Percentiles rank a stretch among this genome's conserved stretches.
These are phyloP conservation scores for Anastrepha obliqua DNA, from an alignment of 1,140 invertebrate species.

Conservation along the genomic window DNA sequence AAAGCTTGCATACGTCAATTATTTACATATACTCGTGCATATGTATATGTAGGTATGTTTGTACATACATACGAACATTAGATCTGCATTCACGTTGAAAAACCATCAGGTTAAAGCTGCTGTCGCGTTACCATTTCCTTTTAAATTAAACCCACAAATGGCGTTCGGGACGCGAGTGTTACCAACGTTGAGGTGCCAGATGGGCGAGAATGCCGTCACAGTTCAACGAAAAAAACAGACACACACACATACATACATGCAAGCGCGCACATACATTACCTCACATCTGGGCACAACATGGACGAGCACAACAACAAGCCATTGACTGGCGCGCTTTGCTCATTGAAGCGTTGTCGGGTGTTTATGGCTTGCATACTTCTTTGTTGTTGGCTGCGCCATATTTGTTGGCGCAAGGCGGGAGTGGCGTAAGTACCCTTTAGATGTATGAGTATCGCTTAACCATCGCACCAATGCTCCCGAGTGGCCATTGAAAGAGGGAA, in stretches of 20 bases:
- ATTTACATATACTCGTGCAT: too few relatives aligned
- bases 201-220: neutral
- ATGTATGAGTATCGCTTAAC: neutral
- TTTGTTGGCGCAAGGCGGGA: neutral
- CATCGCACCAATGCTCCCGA: neutral
- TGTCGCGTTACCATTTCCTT: neutral
- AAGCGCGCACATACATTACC: neutral
- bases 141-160: conserved; percentile 44
- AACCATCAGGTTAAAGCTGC: neutral
- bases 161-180: neutral
- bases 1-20: too few relatives aligned
- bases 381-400: neutral
- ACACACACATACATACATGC: neutral
- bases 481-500: neutral
- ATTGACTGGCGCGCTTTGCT: neutral
- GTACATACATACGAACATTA: neutral
- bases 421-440: neutral
- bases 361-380: neutral
- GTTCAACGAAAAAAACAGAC: neutral
- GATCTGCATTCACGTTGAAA: neutral
- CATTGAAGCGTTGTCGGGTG: neutral
- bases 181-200: neutral
- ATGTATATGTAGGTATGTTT: too few relatives aligned
- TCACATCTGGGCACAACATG: neutral
- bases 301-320: neutral